Percentiles rank a stretch among this genome's conserved stretches.
Conservation (phyloP, 2,797 vertebrate genomes). For the Rhodeus uyekii region DNA sequence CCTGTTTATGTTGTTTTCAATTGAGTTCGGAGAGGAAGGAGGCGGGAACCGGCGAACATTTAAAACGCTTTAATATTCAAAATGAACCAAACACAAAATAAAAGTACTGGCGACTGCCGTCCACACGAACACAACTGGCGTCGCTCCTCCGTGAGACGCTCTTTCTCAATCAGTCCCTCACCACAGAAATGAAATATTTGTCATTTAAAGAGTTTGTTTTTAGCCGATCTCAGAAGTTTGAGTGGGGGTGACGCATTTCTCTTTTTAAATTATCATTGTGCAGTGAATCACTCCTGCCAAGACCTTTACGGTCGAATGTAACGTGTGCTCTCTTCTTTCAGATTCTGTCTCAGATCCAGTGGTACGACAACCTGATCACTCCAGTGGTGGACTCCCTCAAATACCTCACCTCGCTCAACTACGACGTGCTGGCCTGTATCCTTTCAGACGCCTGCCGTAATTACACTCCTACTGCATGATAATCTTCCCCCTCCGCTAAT, state of each 20-base stretch:
- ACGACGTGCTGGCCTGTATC: conserved; percentile 99
- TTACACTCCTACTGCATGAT: conserved; percentile 44
- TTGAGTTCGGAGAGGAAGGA: too few species aligned
- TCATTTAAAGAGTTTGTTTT: too few species aligned
- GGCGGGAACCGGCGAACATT: too few species aligned
- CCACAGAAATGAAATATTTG: too few species aligned
- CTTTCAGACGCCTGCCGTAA: conserved; percentile 40
- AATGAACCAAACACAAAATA: too few species aligned
- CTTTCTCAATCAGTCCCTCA: too few species aligned
- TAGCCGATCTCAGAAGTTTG: too few species aligned
- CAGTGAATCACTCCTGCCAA: neutral
- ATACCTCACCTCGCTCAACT: conserved; percentile 99
- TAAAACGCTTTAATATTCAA: too few species aligned
- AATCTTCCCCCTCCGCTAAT: conserved; percentile 36
- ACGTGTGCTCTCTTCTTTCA: conserved; percentile 67
- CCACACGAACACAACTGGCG: too few species aligned
- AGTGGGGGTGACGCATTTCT: too few species aligned
- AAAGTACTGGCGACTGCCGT: too few species aligned
- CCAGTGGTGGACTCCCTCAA: conserved; percentile 98
- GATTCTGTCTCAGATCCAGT: conserved; percentile 99
- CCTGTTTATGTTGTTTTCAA: neutral
- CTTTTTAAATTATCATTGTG: neutral
- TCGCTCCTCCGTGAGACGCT: too few species aligned
- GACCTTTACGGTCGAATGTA: neutral
- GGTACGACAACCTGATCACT: conserved; percentile 97